Evolutionary conservation across 2,888 invertebrate genomes (phyloP), one percentile per base, ranked within the genome.

Genomic region (Lissocephala sabroskyi): DNA sequence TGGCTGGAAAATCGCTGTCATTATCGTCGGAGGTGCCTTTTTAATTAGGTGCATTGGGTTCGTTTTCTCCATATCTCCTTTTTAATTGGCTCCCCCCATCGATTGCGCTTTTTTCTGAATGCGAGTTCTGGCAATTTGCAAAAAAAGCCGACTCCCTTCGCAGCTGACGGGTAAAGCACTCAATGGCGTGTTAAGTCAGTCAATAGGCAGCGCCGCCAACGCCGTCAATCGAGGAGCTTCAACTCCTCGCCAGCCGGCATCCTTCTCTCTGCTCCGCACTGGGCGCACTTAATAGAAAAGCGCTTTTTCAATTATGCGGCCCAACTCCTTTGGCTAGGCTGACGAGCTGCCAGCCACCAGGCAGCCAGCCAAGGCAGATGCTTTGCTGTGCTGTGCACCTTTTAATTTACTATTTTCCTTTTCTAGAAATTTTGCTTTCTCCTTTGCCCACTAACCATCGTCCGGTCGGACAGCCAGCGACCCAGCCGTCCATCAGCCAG

Each of bases 111-210:
- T 30, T 30, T 10, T 10, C 30, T 30, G 30, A n/a, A n/a, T n/a
- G n/a, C n/a, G n/a, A n/a, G n/a, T 10, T 4, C 11, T 11, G 53
- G 64, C 76, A 68, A 75, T 68, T 68, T 75, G 68, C 76, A 59
- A 71, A 53, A 41, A 37, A 28, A 29, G 13, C 40, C 47, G 26
- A 48, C 47, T 32, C 33, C 40, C 23, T 45, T 29, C 28, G 44
- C 37, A 35, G 33, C 49, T 49, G 49, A 10, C 51, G 42, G 58
- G 52, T 66, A 43, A 51, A 53, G 56, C 54, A 59, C 66, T 76
- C 70, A 74, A 77, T 77, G 64, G 75, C 74, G 75, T 74, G 71
- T 71, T 71, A 71, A 71, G 77, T 71, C 71, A 77, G 71, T 71
- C 71, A 71, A 71, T 71, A 71, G 71, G 66, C 77, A 64, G 64